A percentile compares a stretch with the other conserved stretches of the same genome.
Evolutionary conservation across 2,888 invertebrate genomes (phyloP).

Genomic region (Caenorhabditis angaria): DNA sequence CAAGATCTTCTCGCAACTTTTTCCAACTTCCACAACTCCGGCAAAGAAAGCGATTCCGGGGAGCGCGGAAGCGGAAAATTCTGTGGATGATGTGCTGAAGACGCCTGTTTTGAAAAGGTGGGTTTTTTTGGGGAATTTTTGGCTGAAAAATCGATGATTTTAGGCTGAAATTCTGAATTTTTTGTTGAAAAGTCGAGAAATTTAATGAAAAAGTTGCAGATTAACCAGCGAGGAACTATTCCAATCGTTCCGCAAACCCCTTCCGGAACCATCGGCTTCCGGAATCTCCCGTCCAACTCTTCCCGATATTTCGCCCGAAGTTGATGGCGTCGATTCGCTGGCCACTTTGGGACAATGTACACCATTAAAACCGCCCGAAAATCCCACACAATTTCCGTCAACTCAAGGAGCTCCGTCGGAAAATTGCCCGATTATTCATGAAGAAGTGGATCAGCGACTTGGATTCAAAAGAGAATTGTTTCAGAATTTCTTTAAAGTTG

Average conservation of each 20-base stretch:
- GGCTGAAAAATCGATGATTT: not conserved
- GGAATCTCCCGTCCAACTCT: constrained; percentile 23
- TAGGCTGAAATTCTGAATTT: not conserved
- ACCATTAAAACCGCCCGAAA: constrained; percentile 28
- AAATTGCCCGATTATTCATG: constrained; percentile 21
- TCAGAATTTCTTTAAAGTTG: not conserved
- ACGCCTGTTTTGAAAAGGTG: constrained; percentile 8
- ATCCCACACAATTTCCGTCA: constrained; percentile 17
- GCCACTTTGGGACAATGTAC: constrained; percentile 34
- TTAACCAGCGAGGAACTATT: no score
- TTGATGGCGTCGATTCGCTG: constrained; percentile 26
- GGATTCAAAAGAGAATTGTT: no score
- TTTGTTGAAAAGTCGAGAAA: no score
- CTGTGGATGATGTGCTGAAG: not conserved
- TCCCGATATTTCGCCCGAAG: constrained; percentile 32
- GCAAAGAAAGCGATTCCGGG: not conserved
- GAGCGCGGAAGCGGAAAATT: no score
- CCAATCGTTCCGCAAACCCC: constrained; percentile 1
- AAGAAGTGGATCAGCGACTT: constrained; percentile 11
- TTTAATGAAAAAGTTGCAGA: no score
- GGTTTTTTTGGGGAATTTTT: not conserved
- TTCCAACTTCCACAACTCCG: constrained; percentile 5
- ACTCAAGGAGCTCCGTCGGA: not conserved
- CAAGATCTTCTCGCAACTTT: constrained; percentile 20
- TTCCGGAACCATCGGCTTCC: not conserved